Evolutionary conservation across 2,888 invertebrate genomes (phyloP), one percentile per base, ranked within the genome.

Genomic region (Chydorus sphaericus): DNA sequence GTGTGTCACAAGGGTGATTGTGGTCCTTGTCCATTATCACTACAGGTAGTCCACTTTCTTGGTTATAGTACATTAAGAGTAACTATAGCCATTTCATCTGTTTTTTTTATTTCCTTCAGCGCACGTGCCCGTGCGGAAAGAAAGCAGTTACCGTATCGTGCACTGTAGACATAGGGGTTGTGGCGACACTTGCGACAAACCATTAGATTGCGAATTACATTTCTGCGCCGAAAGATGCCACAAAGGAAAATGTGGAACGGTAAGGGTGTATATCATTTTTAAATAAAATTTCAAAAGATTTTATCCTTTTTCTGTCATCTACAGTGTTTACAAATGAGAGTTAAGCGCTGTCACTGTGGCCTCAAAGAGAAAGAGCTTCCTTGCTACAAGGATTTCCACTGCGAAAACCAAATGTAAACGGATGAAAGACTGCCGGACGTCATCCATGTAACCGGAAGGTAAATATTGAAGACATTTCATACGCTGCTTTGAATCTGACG

Each of bases 81-180:
- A n/a, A n/a, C n/a, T n/a, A n/a, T n/a, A n/a, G n/a, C n/a, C n/a
- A n/a, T n/a, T n/a, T n/a, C n/a, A n/a, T n/a, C n/a, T n/a, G n/a
- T 48, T 14, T 20, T n/a, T 6, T 14, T 14, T 36, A 14, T 33
- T 20, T 31, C 4, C 79, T 82, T 31, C 75, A 77, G 38, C 76
- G 84, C 59, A 76, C 78, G 2, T 94, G 94, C 67, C 91, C 93
- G 0, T 94, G 93, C 70, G 91, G 91, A 1, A 90, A 92, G 63
- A 72, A 73, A 54, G 54, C 61, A 29, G 78, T 77, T 62, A 70
- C 77, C 54, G 75, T 88, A 14, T 81, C 85, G 18, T 93, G 92
- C 67, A 84, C 82, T 11, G 82, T 87, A 68, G 77, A 80, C 23
- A 80, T 85, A 58, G 85, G 87, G 83, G 86, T 0, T 94, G 94